phyloP scores from a whole-genome alignment of 1,140 invertebrate genomes.

The Diachasmimorpha longicaudata region DNA sequence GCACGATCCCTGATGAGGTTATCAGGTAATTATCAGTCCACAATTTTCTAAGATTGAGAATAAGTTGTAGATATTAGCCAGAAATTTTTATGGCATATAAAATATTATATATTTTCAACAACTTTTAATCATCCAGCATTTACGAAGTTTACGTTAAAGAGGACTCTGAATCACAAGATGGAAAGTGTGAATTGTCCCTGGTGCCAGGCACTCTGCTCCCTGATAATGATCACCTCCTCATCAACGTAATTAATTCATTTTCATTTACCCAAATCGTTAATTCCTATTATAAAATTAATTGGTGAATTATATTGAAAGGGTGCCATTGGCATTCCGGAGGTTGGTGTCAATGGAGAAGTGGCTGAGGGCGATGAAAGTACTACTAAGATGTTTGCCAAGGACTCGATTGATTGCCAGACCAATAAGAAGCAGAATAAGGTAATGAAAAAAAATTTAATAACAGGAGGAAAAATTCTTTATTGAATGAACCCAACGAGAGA shows the following conservation, averaged over 20 bases:
- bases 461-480: neutral
- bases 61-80: too few relatives aligned
- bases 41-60: too few relatives aligned
- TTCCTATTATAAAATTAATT: neutral
- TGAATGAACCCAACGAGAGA: too few relatives aligned
- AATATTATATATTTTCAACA: too few relatives aligned
- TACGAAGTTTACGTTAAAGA: conserved; percentile 55
- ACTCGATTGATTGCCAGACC: conserved; percentile 40
- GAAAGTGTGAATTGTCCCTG: conserved; percentile 6
- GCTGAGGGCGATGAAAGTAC: conserved; percentile 38
- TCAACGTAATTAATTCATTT: conserved; percentile 40
- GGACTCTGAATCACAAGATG: conserved; percentile 29
- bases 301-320: conserved; percentile 22
- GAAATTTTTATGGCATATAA: too few relatives aligned
- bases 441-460: neutral
- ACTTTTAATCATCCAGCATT: conserved; percentile 36
- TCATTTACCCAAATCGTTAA: neutral
- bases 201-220: neutral
- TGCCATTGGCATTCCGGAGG: conserved; percentile 40
- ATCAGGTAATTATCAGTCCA: conserved; percentile 40
- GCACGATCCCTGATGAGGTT: conserved; percentile 44
- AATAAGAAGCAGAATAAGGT: conserved; percentile 19
- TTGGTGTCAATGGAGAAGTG: conserved; percentile 38
- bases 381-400: conserved; percentile 42
- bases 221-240: conserved; percentile 23